Conservation (phyloP, 1,140 invertebrate genomes). For the Cydia strobilella region DNA sequence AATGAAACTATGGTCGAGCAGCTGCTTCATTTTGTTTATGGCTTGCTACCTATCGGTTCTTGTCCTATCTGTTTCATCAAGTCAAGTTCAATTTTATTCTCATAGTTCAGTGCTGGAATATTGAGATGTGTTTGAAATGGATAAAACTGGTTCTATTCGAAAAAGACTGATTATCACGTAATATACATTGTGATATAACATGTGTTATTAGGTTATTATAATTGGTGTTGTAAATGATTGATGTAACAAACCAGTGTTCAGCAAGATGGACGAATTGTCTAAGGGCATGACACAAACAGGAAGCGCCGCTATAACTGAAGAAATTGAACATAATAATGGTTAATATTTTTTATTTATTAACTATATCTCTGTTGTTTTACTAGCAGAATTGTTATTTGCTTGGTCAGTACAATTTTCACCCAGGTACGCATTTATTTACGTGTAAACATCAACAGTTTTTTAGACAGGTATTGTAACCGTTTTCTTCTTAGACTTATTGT, state of each 20-base stretch:
- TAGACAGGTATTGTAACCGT: not conserved
- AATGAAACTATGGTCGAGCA: slow-evolving; percentile 37
- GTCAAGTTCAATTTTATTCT: slow-evolving; percentile 49
- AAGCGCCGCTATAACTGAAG: slow-evolving; percentile 75
- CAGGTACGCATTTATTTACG: slow-evolving; percentile 23
- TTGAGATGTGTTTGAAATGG: slow-evolving; percentile 69
- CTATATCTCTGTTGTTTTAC: not conserved
- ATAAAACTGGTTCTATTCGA: slow-evolving; percentile 59
- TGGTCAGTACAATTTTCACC: not conserved
- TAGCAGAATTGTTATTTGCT: not conserved
- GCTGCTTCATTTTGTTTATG: slow-evolving; percentile 42
- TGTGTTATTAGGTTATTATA: slow-evolving; percentile 51
- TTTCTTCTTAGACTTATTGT: not conserved
- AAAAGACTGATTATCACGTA: slow-evolving; percentile 59
- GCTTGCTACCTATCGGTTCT: slow-evolving; percentile 30
- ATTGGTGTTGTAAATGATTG: slow-evolving; percentile 72
- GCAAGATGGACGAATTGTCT: slow-evolving; percentile 80
- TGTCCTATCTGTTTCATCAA: slow-evolving; percentile 32
- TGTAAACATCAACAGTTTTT: slow-evolving; percentile 29
- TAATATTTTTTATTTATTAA: slow-evolving; percentile 48
- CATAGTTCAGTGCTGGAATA: slow-evolving; percentile 59
- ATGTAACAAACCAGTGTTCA: slow-evolving; percentile 75
- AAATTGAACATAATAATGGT: slow-evolving; percentile 75
- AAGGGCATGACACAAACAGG: slow-evolving; percentile 80
- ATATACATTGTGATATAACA: slow-evolving; percentile 57